Percentiles rank a stretch among this genome's conserved stretches.
phyloP scores from a whole-genome alignment of 1,140 invertebrate genomes.

The Gryllus bimaculatus region DNA sequence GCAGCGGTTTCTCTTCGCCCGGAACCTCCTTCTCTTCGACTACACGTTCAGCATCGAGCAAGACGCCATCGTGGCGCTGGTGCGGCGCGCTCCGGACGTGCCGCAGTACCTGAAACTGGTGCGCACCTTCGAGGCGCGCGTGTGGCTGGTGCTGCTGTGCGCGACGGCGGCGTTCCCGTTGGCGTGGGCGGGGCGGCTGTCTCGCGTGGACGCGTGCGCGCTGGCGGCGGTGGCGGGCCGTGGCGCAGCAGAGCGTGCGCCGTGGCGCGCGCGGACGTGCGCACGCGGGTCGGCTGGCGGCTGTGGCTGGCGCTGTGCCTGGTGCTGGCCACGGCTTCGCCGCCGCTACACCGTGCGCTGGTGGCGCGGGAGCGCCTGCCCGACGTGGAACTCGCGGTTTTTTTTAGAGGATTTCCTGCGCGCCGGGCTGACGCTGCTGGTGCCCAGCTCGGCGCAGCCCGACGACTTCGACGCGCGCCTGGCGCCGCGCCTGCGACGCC shows the following conservation, averaged over 20 bases:
- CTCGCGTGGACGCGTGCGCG: neutral
- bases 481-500: too few relatives aligned
- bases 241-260: neutral
- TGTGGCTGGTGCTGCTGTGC: neutral
- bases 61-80: neutral
- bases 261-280: neutral
- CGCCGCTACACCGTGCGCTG: too few relatives aligned
- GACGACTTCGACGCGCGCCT: too few relatives aligned
- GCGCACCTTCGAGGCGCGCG: neutral
- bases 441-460: too few relatives aligned
- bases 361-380: too few relatives aligned
- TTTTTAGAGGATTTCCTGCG: too few relatives aligned
- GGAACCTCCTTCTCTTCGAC: neutral
- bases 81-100: neutral
- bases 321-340: too few relatives aligned
- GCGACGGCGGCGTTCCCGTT: neutral
- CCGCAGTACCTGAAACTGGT: neutral
- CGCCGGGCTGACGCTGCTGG: too few relatives aligned
- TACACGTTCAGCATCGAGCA: neutral
- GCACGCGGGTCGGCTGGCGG: too few relatives aligned
- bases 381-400: too few relatives aligned
- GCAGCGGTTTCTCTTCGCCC: neutral
- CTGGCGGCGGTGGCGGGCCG: neutral
- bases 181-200: neutral
- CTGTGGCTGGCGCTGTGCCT: too few relatives aligned